Base-by-base conservation (phyloP, 2,113 vertebrate species). In the Leptobrachium ailaonicum region DNA sequence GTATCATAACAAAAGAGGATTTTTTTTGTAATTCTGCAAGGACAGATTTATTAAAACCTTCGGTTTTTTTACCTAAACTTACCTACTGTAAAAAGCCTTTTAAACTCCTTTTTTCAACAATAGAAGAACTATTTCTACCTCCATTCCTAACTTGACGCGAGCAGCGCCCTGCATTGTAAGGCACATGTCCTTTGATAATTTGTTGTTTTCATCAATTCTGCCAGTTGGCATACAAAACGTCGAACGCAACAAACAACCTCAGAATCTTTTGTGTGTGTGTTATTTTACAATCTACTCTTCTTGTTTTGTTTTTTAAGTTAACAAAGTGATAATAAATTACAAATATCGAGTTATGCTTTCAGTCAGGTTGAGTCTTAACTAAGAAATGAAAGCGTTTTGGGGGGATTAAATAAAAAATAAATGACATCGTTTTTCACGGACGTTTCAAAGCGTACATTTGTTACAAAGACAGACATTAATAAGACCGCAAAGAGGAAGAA, bases 401-500 rank as follows among this genome's bases (percentile, higher is more conserved):
- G 7, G 14, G 20, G 50, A 81, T 1, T 20, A 62, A 69, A 47
- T 32, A 50, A 50, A 50, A 50, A 50, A 50, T 5, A 50, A 8
- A 50, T 42, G 45, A 53, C 74, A 6, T 83, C 66, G 71, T 84
- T 84, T 85, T 44, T 82, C 2, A n/a, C 9, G 0, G 32, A 1
- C 4, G 40, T 83, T 73, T 84, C 4, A 81, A 77, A 75, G 2
- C 3, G 62, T 53, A 80, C 80, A 82, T 80, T 69, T 77, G 66
- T 66, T 71, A 41, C 12, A 83, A 3, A 75, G 83, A 82, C 83
- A 43, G 71, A 76, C 74, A 0, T 12, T 82, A 75, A 75, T 44
- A 74, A 2, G 66, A 0, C 0, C 82, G 68, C 45, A 44, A 76
- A 11, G 67, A 2, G 11, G 79, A 85, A n/a, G 9, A 77, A 12